Base-by-base conservation (phyloP, 2,113 vertebrate genomes). In the Oreotragus oreotragus region DNA sequence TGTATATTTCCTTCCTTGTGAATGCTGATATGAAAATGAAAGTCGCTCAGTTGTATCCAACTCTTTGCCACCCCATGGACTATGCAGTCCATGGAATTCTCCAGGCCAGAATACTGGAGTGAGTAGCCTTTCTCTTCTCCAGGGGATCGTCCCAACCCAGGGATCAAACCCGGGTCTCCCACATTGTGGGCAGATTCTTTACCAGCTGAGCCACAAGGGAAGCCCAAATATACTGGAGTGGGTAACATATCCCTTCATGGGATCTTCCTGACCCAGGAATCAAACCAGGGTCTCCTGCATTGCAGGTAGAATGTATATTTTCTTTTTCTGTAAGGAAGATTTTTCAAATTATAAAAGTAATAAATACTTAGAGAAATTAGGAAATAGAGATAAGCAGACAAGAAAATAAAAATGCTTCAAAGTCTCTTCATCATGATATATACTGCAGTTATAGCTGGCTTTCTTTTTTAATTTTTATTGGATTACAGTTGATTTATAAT, bases 341-440 rank as follows among this genome's bases (percentile, higher is more conserved):
- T 5, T 70, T 58, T 47, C 43, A 4, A 39, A 95, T 73, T 89
- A 73, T 76, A 90, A 84, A 90, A 88, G 14, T 28, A 93, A 92
- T 84, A 96, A 47, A 66, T 57, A 13, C 53, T 60, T 39, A 81
- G 3, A 87, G 39, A 95, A 97, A 55, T 55, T 92, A 79, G 58
- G 47, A 89, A 96, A 51, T 30, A 90, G 2, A 28, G 14, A 45
- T 58, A 95, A 96, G 49, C 5, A 17, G 19, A 58, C n/a, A 64
- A 94, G 45, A 90, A 90, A 95, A 86, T 45, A 94, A 97, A 84
- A 87, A 57, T 25, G 76, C 11, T 62, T 88, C 19, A 83, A 25
- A 93, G 84, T 91, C 17, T 94, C 21, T 66, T 87, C 27, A 62
- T 90, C 14, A 30, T 57, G 14, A 27, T 95, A 16, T 84, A 17